Evolutionary conservation across 2,888 invertebrate genomes (phyloP), one percentile per base, ranked within the genome.

Genomic region (Rambutsinella grinnellia): DNA sequence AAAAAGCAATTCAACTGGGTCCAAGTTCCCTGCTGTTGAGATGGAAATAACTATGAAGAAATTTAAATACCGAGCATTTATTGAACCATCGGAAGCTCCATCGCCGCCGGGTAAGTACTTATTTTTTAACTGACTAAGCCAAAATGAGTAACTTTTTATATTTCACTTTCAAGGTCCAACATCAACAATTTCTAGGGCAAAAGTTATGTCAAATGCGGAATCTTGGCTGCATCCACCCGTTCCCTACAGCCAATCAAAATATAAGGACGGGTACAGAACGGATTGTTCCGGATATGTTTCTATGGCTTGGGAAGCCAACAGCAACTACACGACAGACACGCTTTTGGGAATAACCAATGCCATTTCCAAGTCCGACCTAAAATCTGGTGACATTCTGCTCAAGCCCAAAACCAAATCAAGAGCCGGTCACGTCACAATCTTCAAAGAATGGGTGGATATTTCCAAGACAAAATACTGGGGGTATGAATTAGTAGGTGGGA

Each of bases 271-370:
- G 10, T 61, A 61, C 46, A n/a, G 62, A 21, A 61, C 62, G 8
- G 62, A 61, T 19, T 61, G 62, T 17, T 61, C 44, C 2, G 62
- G 62, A 15, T 61, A 46, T n/a, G 62, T 61, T n/a, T 61, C 62
- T 3, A 61, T 61, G 62, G 62, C 62, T 10, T 61, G 62, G 62
- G 24, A 61, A 17, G 8, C 23, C 19, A 47, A 47, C 3, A 46
- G 46, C 3, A 61, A 21, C 21, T 61, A 61, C 46, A 61, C 2
- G 21, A 61, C 62, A n/a, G 8, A 19, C n/a, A 44, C 36, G 2
- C 62, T 61, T n/a, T 8, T 2, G 15, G 21, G 23, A 2, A 46
- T 61, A n/a, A 46, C 62, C 21, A 44, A n/a, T 21, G 17, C 17
- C 2, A 61, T 61, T 46, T 2, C 62, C 10, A 61, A 61, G 23